Base-by-base conservation (phyloP, 1,140 invertebrate species). In the Eupristina koningsbergeri region DNA sequence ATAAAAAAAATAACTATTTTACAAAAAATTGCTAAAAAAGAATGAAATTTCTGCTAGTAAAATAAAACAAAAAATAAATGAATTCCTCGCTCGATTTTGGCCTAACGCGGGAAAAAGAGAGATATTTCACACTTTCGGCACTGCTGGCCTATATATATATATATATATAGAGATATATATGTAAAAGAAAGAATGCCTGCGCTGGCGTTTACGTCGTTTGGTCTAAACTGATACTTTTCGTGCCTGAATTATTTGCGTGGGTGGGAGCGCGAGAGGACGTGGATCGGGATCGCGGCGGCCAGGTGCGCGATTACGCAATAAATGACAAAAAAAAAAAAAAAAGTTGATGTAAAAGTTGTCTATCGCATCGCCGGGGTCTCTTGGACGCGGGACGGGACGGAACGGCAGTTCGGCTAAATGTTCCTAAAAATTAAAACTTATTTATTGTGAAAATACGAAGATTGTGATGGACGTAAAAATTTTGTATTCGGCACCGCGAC, bases 51-150 rank as follows among this genome's bases (percentile, higher is more conserved):
- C 84, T 85, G 83, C 78, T 84, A 71, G 78, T 80, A 64, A 75
- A 85, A 74, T 53, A 82, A n/a, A 82, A 77, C 22, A 79, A 85
- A 82, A 81, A 84, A n/a, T 22, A 85, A n/a, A 85, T 67, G 47
- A 83, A 85, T 63, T 86, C 76, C 80, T 86, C 85, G 83, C 83
- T 84, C 85, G 85, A 87, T 84, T 86, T 87, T 87, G 85, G 86
- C 86, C 86, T 87, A 87, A 86, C 74, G 77, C 80, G 83, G 85
- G 80, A 83, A 63, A 84, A 71, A 84, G 58, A 80, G 81, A 82
- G 77, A 87, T 81, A 86, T 85, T 82, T 79, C 79, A 84, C 77
- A 80, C 64, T 86, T 86, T 86, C 83, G 83, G 83, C 83, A 86
- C 39, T 86, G 79, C 50, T 86, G 85, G 79, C 82, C 85, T 84